Evolutionary conservation across 2,797 vertebrate species (phyloP), one percentile per base, ranked within the genome.

Genomic region (Rhincodon typus): DNA sequence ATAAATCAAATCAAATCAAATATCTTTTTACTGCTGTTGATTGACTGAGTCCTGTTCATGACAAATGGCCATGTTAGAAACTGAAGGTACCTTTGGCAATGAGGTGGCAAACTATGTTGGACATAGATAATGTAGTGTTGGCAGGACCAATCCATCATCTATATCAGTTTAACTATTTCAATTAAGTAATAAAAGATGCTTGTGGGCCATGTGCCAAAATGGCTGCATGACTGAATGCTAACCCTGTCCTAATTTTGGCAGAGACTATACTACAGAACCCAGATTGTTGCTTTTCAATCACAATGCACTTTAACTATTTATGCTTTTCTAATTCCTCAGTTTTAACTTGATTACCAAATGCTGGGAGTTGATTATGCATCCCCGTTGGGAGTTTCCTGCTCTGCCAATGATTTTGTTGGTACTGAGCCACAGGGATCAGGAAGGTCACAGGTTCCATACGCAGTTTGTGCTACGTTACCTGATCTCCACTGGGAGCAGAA

Each of bases 151-250:
- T 25, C 66, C 66, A 72, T 72, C 66, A 94, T 94, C 93, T 19
- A 94, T 72, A 70, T 69, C 93, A 94, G 93, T 94, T 72, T 66
- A 91, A 66, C 88, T 91, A 91, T 91, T 94, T 46, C 25, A 94
- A 70, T 94, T 50, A 72, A 94, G 67, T 66, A 70, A 70, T 50
- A 70, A 72, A 94, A 50, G 69, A 70, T 72, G 19, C 69, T 4
- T 46, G n/a, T 69, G n/a, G n/a, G 66, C 66, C 23, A 25, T 13
- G 38, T 0, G 67, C 93, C 93, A 94, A 67, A 70, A 30, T 72
- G 17, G 67, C 38, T 53, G 5, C 42, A 94, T 53, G 46, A 53
- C 69, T 94, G 42, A 94, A 94, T 53, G 46, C 38, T 34, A 70
- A 94, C 69, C 66, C 15, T 94, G 94, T 50, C 94, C 94, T 53